Conservation (phyloP, 2,888 invertebrate species). For the Apamea sordens region DNA sequence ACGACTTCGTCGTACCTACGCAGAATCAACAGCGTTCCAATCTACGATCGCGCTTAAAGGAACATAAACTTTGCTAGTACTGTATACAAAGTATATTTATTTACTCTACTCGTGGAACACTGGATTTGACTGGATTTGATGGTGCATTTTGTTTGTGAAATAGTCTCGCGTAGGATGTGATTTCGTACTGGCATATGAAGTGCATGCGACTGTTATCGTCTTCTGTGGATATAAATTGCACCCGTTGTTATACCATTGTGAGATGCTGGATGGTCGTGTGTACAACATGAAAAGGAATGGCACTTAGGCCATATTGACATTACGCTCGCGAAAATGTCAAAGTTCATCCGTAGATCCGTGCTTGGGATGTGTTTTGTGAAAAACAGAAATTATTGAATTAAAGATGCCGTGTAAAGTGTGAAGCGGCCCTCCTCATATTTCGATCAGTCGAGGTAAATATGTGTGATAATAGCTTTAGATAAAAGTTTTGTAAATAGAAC, state of each 20-base stretch:
- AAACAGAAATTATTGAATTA: conserved; percentile 68
- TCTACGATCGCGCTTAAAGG: conserved; percentile 74
- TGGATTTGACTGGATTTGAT: conserved; percentile 32
- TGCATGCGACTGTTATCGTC: conserved; percentile 27
- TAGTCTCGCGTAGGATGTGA: conserved; percentile 25
- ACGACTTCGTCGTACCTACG: conserved; percentile 71
- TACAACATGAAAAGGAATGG: conserved; percentile 78
- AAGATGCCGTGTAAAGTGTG: conserved; percentile 60
- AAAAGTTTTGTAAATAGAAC: neutral
- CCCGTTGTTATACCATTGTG: conserved; percentile 38
- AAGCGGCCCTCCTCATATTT: conserved; percentile 43
- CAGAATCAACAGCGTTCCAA: conserved; percentile 84
- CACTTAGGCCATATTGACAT: conserved; percentile 78
- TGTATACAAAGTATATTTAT: conserved; percentile 70
- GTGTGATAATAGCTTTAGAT: conserved; percentile 6
- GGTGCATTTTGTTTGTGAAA: conserved; percentile 50
- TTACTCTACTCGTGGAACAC: conserved; percentile 64
- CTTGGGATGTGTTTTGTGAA: conserved; percentile 68
- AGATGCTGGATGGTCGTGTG: conserved; percentile 35
- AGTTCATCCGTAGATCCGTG: conserved; percentile 80
- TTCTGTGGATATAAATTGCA: conserved; percentile 16
- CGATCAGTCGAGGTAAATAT: conserved; percentile 57
- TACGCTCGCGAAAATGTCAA: conserved; percentile 85
- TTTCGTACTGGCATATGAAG: conserved; percentile 4
- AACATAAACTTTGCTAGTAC: conserved; percentile 58